These are phyloP conservation scores for Pristionchus mayeri DNA, from an alignment of 2,888 invertebrate species.

Conservation along the genomic window DNA sequence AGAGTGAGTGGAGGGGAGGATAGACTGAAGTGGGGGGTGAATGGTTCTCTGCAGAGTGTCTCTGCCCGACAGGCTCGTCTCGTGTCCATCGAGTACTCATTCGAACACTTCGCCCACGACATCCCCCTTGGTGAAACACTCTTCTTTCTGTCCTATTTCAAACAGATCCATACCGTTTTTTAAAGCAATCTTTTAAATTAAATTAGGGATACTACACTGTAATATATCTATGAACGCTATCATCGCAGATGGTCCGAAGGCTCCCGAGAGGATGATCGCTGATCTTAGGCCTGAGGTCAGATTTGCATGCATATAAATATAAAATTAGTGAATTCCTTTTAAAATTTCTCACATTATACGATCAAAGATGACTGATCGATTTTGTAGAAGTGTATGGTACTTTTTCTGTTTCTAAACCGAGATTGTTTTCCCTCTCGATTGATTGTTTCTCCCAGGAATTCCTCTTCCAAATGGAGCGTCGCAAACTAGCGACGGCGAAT, in stretches of 20 bases:
- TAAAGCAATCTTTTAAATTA: too few relatives aligned
- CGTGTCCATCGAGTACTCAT: constrained; percentile 23
- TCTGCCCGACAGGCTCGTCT: not conserved
- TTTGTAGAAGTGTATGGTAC: too few relatives aligned
- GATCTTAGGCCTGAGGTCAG: constrained; percentile 12
- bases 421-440: not conserved
- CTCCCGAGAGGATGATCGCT: not conserved
- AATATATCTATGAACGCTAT: too few relatives aligned
- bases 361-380: too few relatives aligned
- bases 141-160: too few relatives aligned
- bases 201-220: not conserved
- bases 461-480: not conserved
- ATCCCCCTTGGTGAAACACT: not conserved
- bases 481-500: not conserved
- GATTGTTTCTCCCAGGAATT: too few relatives aligned
- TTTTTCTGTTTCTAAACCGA: too few relatives aligned
- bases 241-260: not conserved
- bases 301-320: too few relatives aligned
- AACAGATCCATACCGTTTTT: too few relatives aligned
- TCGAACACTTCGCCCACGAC: constrained; percentile 14
- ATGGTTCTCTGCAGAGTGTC: not conserved
- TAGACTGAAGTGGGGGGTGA: not conserved
- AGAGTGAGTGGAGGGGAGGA: constrained; percentile 46
- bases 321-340: too few relatives aligned
- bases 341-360: too few relatives aligned